Percentiles rank a stretch among this genome's conserved stretches.
Evolutionary conservation across 2,797 vertebrate species (phyloP).

Genomic region (Falco naumanni): DNA sequence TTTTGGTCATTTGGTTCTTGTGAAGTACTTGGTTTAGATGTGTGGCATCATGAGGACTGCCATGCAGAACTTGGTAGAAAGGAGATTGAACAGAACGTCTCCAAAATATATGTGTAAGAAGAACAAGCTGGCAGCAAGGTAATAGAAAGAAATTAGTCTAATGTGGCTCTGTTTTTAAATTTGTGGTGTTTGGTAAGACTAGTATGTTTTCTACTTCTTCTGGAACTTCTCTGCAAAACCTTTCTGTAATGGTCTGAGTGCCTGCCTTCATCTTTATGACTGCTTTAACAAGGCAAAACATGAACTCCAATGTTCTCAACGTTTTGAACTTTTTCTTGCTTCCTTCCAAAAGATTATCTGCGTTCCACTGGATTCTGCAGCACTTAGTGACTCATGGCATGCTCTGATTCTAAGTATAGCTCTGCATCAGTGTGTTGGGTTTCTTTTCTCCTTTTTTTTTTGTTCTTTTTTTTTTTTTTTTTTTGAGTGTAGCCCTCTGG

Average conservation of each 20-base stretch:
- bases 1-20: neutral
- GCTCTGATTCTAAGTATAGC: constrained; percentile 5
- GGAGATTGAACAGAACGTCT: neutral
- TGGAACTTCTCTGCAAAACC: neutral
- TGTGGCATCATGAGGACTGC: neutral
- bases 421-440: neutral
- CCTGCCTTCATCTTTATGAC: neutral
- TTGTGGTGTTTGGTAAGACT: accelerated
- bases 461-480: too few relatives aligned
- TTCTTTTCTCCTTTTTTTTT: neutral
- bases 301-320: accelerated
- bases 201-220: neutral
- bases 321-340: neutral
- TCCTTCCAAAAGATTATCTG: neutral
- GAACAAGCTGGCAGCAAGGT: neutral
- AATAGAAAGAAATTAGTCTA: neutral
- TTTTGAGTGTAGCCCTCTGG: neutral
- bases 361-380: neutral
- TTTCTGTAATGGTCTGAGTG: neutral
- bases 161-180: neutral
- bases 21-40: neutral
- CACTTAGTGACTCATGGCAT: neutral
- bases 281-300: neutral
- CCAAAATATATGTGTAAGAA: neutral
- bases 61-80: neutral